Percentiles rank a stretch among this genome's conserved stretches.
phyloP scores from a whole-genome alignment of 2,888 invertebrate genomes.

The Spisula subtruncata region DNA sequence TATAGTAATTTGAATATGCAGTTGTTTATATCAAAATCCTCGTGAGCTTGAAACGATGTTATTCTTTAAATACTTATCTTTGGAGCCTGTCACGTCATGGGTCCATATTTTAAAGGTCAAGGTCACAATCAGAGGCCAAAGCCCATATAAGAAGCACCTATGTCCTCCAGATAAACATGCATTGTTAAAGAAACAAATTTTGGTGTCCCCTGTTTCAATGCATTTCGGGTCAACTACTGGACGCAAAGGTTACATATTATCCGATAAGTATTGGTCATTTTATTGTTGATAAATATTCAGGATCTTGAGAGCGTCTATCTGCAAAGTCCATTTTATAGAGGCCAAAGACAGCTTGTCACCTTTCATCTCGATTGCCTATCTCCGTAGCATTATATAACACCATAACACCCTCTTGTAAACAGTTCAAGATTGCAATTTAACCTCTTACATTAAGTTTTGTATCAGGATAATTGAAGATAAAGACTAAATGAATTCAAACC shows the following conservation, averaged over 20 bases:
- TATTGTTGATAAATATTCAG: background rate
- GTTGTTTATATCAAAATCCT: too few species aligned
- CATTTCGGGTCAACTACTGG: background rate
- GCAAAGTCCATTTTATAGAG: background rate
- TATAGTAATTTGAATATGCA: too few species aligned
- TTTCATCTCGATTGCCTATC: background rate
- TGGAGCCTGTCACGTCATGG: too few species aligned
- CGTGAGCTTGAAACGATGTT: too few species aligned
- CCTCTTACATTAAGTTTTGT: background rate
- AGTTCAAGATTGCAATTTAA: background rate
- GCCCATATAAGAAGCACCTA: too few species aligned
- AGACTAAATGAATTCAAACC: conserved; percentile 16
- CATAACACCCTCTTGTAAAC: background rate
- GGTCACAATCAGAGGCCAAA: too few species aligned
- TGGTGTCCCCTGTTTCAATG: background rate
- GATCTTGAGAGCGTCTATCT: background rate
- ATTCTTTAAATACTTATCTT: too few species aligned
- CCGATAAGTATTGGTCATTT: background rate
- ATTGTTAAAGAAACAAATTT: too few species aligned
- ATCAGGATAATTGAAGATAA: background rate
- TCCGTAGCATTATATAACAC: background rate
- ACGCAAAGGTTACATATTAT: background rate
- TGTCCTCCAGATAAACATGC: background rate
- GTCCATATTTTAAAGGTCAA: too few species aligned
- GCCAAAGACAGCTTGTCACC: background rate